These are phyloP conservation scores for Panthera uncia DNA, from an alignment of 2,113 vertebrate species.

Conservation along the genomic window DNA sequence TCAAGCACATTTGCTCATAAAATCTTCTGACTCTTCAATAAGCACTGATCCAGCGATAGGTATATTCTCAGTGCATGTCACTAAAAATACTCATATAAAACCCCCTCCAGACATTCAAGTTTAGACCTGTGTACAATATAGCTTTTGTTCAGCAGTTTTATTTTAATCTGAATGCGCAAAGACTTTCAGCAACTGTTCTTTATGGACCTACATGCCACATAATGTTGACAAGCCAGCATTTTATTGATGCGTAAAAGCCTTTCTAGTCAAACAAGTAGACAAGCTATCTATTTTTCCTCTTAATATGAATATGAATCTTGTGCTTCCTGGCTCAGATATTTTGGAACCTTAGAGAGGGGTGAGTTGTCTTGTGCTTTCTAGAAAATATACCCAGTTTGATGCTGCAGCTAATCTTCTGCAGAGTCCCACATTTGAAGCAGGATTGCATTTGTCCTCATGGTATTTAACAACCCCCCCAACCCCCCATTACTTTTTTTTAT, in stretches of 20 bases:
- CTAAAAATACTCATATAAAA: conserved; percentile 42
- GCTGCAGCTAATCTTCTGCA: background rate
- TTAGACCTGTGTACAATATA: conserved; percentile 29
- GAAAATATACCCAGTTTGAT: background rate
- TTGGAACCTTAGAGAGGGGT: background rate
- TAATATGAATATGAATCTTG: conserved; percentile 62
- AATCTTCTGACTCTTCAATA: conserved; percentile 57
- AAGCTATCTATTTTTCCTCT: conserved; percentile 55
- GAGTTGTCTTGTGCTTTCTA: background rate
- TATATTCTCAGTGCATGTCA: conserved; percentile 20
- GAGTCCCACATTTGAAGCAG: background rate
- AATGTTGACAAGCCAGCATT: conserved; percentile 74
- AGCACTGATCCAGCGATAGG: conserved; percentile 55
- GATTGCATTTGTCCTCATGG: background rate
- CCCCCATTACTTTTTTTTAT: background rate
- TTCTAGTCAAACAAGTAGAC: conserved; percentile 64
- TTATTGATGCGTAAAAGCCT: conserved; percentile 70
- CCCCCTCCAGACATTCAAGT: conserved; percentile 52
- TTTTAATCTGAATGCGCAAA: conserved; percentile 71
- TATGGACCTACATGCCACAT: conserved; percentile 62
- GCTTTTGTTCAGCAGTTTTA: conserved; percentile 76
- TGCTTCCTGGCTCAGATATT: conserved; percentile 9
- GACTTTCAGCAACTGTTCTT: conserved; percentile 73
- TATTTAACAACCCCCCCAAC: background rate
- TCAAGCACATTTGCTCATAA: conserved; percentile 62